Evolutionary conservation across 2,797 vertebrate genomes (phyloP), one percentile per base, ranked within the genome.

Genomic region (Lepus oiostolus): DNA sequence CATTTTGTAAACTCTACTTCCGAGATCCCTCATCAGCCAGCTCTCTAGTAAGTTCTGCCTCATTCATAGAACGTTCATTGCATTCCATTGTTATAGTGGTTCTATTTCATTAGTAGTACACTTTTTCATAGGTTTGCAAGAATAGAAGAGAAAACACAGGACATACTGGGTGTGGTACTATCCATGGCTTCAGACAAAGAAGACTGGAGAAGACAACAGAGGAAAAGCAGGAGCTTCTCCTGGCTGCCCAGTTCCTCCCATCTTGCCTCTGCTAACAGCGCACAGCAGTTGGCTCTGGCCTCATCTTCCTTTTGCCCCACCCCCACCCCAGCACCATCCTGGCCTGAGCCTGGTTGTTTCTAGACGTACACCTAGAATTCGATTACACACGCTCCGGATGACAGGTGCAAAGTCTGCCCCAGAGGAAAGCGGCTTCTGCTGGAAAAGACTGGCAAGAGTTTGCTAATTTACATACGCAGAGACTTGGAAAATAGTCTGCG

Each of bases 391-490:
- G 4, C 54, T 82, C 60, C 60, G 63, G 74, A 79, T n/a, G 60
- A 86, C 81, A 96, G 14, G 9, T 77, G 52, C 77, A 91, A 86
- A 82, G 21, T 81, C 87, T 85, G 28, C 54, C 80, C 70, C n/a
- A 75, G 68, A 82, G 17, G n/a, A 21, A 52, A 92, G 79, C 17
- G 62, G 32, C 52, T 86, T 50, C 35, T 38, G 89, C 0, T 10
- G 17, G 14, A 90, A 91, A 84, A 86, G 21, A 92, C n/a, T 19
- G 58, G 19, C 22, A 90, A 60, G 38, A 82, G 38, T 90, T 82
- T 86, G 35, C 47, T 88, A 94, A 76, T 88, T 94, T 93, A 91
- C 21, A 77, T 85, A 76, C 82, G 28, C 76, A 63, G 42, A 95
- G n/a, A 93, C 76, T 58, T 91, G 62, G 35, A 87, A 95, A 91